Base-by-base conservation (phyloP, 2,113 vertebrate species). In the Chaenocephalus aceratus region DNA sequence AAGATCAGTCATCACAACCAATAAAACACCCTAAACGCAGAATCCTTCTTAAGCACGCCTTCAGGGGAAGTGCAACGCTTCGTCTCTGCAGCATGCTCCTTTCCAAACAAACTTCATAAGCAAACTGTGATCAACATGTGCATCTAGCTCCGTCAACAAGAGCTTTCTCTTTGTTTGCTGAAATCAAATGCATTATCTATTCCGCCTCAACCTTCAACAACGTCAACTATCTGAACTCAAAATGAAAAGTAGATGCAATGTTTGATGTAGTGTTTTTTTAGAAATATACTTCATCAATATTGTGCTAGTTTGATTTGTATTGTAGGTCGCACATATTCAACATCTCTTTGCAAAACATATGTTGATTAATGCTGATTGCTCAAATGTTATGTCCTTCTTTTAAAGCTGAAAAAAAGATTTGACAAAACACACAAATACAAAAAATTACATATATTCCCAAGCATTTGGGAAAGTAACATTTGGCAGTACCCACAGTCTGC, bases 51-150 rank as follows among this genome's bases (percentile, higher is more conserved):
- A 58, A 63, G 52, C 49, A 52, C 23, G 15, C 52, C 71, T 59
- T 45, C 1, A 60, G 18, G 23, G 48, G 21, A 26, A 30, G 21
- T 21, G 11, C 16, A 61, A 44, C 45, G 15, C 11, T 54, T 51
- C 2, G 4, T 61, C 52, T 49, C 59, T 18, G 21, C 41, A 66
- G 9, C 61, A 52, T 59, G 11, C 46, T 85, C 30, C 46, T 67
- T 18, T 23, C 16, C 64, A 70, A 65, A 74, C 56, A 79, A 64
- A 82, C 26, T 75, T 57, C 65, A 84, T 77, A 73, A 84, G 63
- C 44, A 73, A 85, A 79, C 59, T 59, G 78, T 57, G 74, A 85
- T 81, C 67, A 83, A 76, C 67, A 3, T 59, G 44, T 44, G 72
- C 68, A 73, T 70, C 48, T 70, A 52, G 69, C 16, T 57, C 66